A percentile compares a stretch with the other conserved stretches of the same genome.
These are phyloP conservation scores for Tetragnatha versicolor DNA, from an alignment of 1,140 invertebrate species.

Conservation along the genomic window DNA sequence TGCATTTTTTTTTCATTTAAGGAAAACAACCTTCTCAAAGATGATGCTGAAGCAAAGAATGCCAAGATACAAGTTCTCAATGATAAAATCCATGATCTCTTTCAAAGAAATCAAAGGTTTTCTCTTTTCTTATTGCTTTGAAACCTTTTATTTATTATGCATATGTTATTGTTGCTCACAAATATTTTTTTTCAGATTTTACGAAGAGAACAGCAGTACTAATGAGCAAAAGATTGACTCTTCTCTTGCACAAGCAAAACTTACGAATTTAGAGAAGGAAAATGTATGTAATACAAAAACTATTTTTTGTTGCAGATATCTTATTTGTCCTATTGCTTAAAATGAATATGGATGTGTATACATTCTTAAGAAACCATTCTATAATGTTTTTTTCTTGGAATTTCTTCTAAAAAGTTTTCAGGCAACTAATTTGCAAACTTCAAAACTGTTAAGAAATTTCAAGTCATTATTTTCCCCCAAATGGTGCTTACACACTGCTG, in stretches of 20 bases:
- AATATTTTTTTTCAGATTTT: constrained; percentile 60
- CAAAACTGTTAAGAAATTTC: no score
- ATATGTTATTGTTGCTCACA: constrained; percentile 3
- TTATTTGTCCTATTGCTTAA: no score
- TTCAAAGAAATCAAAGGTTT: constrained; percentile 65
- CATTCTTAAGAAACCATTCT: no score
- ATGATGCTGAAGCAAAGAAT: constrained; percentile 64
- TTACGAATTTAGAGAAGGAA: constrained; percentile 64
- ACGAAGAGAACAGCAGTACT: constrained; percentile 65
- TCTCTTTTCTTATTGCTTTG: not conserved
- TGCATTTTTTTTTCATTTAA: constrained; percentile 54
- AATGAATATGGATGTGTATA: no score
- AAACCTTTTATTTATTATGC: not conserved
- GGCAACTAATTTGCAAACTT: no score
- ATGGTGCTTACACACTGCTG: no score
- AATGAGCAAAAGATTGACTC: constrained; percentile 65
- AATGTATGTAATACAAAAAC: constrained; percentile 57
- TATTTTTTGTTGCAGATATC: not conserved
- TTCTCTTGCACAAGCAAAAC: constrained; percentile 61
- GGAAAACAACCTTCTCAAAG: constrained; percentile 66
- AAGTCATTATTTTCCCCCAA: no score
- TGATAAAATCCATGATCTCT: constrained; percentile 65
- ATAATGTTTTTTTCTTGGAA: no score
- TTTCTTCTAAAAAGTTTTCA: no score
- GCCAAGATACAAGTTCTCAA: constrained; percentile 64